Percentiles rank a stretch among this genome's conserved stretches.
phyloP scores from a whole-genome alignment of 2,888 invertebrate genomes.

The Autographa gamma region DNA sequence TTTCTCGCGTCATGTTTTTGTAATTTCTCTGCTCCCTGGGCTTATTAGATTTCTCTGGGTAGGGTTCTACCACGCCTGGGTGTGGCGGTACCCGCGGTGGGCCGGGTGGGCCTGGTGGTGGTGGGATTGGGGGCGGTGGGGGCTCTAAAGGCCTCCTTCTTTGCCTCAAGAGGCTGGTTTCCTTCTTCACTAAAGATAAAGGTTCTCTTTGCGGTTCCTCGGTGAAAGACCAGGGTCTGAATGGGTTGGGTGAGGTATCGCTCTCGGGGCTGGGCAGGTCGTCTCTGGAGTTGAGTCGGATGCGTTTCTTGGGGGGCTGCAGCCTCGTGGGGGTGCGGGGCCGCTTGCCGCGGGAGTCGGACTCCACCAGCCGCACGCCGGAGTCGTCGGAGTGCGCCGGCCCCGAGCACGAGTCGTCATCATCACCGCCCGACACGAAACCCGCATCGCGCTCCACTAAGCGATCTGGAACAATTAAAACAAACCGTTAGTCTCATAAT shows the following conservation, averaged over 20 bases:
- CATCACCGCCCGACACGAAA: slow-evolving; percentile 93
- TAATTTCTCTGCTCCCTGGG: slow-evolving; percentile 94
- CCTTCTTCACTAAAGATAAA: slow-evolving; percentile 89
- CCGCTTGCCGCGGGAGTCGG: slow-evolving; percentile 89
- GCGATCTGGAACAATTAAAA: slow-evolving; percentile 86
- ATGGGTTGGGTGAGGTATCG: slow-evolving; percentile 84
- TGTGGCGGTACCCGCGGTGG: slow-evolving; percentile 88
- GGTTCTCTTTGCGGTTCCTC: slow-evolving; percentile 91
- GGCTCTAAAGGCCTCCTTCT: slow-evolving; percentile 77
- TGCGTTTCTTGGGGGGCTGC: slow-evolving; percentile 92
- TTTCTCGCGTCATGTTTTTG: slow-evolving; percentile 98
- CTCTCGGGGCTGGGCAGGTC: slow-evolving; percentile 80
- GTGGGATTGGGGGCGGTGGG: slow-evolving; percentile 74
- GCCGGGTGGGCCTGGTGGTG: slow-evolving; percentile 71
- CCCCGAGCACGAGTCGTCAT: slow-evolving; percentile 89
- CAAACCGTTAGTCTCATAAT: slow-evolving; percentile 26
- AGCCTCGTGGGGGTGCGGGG: slow-evolving; percentile 77
- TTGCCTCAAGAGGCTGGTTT: slow-evolving; percentile 75
- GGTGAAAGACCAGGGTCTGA: slow-evolving; percentile 91
- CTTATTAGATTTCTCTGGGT: slow-evolving; percentile 75
- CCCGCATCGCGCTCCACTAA: slow-evolving; percentile 91
- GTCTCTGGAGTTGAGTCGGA: slow-evolving; percentile 86
- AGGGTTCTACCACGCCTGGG: slow-evolving; percentile 81
- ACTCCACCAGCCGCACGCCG: slow-evolving; percentile 82
- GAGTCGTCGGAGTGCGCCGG: slow-evolving; percentile 88